phyloP scores from a whole-genome alignment of 2,888 invertebrate genomes.

The Eupsilia transversa region DNA sequence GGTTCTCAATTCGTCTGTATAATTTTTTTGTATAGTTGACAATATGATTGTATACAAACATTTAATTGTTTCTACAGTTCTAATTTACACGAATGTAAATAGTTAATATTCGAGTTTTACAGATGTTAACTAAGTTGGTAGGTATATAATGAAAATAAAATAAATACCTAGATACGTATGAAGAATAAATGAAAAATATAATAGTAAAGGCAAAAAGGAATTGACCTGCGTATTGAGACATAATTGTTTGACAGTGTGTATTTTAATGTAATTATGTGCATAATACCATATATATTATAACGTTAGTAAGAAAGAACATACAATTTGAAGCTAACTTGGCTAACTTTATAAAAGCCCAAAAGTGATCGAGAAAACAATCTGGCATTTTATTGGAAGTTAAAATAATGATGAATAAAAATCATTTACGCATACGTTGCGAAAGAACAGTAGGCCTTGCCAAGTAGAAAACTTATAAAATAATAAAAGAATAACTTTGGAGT shows the following conservation, averaged over 20 bases:
- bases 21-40: not conserved
- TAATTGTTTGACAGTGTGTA: not conserved
- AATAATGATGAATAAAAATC: not conserved
- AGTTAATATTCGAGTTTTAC: not conserved
- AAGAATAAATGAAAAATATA: not conserved
- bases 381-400: not conserved
- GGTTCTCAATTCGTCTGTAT: no score
- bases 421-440: not conserved
- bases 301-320: slow-evolving; percentile 21
- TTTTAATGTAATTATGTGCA: no score
- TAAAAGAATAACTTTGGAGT: slow-evolving; percentile 81
- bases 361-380: not conserved
- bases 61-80: not conserved
- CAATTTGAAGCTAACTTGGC: slow-evolving; percentile 22
- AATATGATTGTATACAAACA: not conserved
- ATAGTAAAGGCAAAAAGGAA: not conserved
- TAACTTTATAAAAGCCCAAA: not conserved
- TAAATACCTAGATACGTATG: not conserved
- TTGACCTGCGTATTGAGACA: not conserved
- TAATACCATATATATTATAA: not conserved
- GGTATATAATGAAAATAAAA: not conserved
- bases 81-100: not conserved
- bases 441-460: slow-evolving; percentile 40
- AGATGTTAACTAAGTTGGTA: not conserved
- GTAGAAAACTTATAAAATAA: slow-evolving; percentile 54